A percentile compares a stretch with the other conserved stretches of the same genome.
phyloP scores from a whole-genome alignment of 2,797 vertebrate genomes.

The Holocentrus rufus region DNA sequence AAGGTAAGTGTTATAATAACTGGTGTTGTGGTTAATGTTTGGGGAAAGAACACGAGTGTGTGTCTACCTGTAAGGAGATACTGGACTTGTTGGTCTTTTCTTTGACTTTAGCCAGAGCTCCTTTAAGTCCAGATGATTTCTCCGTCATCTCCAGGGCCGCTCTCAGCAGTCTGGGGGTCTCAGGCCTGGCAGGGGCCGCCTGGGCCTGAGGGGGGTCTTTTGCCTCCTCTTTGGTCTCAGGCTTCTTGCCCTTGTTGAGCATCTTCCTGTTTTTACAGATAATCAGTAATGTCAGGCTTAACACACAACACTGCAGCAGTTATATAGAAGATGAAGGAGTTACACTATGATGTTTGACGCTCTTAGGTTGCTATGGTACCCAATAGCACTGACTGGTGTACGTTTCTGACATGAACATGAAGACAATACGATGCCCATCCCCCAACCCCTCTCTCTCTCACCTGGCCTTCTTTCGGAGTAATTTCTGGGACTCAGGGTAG shows the following conservation, averaged over 20 bases:
- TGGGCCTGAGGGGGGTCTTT: slow-evolving; percentile 69
- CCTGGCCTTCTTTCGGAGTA: slow-evolving; percentile 96
- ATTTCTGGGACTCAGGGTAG: slow-evolving; percentile 96
- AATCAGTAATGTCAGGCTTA: neutral
- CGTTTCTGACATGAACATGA: too few relatives aligned
- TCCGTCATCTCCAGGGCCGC: slow-evolving; percentile 86
- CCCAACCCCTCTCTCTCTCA: slow-evolving; percentile 60
- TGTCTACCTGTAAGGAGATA: slow-evolving; percentile 80
- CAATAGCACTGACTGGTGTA: too few relatives aligned
- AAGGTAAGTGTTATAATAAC: neutral
- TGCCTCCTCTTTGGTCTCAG: slow-evolving; percentile 79
- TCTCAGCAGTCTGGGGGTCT: slow-evolving; percentile 90
- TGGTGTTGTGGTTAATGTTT: too few relatives aligned
- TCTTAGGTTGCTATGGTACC: too few relatives aligned
- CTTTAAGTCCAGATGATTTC: slow-evolving; percentile 80
- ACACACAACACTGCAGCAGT: neutral
- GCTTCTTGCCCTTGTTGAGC: slow-evolving; percentile 88
- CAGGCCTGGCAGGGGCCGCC: slow-evolving; percentile 79
- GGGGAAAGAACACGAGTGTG: neutral
- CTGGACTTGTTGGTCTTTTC: slow-evolving; percentile 85
- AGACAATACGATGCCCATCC: too few relatives aligned
- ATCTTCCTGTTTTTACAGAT: slow-evolving; percentile 85
- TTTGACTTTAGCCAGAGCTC: slow-evolving; percentile 83
- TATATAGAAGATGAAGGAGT: neutral
- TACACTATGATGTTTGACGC: too few relatives aligned